These are phyloP conservation scores for Clinocottus analis DNA, from an alignment of 2,113 vertebrate genomes.

Conservation along the genomic window DNA sequence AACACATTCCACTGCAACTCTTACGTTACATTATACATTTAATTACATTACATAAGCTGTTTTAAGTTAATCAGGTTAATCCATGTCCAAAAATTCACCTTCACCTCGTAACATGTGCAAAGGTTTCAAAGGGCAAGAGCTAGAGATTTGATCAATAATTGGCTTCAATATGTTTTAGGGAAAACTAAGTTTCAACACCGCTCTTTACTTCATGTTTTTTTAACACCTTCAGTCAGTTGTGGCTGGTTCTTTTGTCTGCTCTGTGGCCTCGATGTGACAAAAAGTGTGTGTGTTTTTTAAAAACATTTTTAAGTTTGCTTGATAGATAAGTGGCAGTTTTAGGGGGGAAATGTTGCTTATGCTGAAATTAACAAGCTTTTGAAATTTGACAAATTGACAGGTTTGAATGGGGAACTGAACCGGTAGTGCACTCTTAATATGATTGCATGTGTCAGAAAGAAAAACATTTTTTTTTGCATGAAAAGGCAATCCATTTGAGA, in stretches of 20 bases:
- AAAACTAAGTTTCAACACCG: constrained; percentile 33
- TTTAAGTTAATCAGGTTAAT: background rate
- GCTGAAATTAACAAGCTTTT: constrained; percentile 72
- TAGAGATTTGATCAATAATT: constrained; percentile 11
- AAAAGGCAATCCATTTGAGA: constrained; percentile 61
- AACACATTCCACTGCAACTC: background rate
- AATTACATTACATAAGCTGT: background rate
- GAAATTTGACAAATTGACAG: constrained; percentile 64
- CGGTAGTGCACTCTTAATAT: constrained; percentile 56
- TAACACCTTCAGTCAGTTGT: constrained; percentile 39
- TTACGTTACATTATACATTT: background rate
- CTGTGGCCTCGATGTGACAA: constrained; percentile 16
- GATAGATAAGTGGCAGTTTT: constrained; percentile 52
- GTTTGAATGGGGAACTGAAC: constrained; percentile 53
- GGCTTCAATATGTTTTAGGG: constrained; percentile 16
- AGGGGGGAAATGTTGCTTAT: constrained; percentile 25
- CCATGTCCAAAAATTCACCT: background rate
- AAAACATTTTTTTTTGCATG: constrained; percentile 46
- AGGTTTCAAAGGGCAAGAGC: too few relatives aligned
- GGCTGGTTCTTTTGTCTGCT: constrained; percentile 50
- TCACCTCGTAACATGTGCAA: background rate
- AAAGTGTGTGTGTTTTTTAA: constrained; percentile 8
- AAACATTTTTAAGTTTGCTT: constrained; percentile 33
- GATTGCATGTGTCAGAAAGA: constrained; percentile 69
- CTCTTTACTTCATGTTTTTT: constrained; percentile 36